Conservation (phyloP, 2,797 vertebrate species). For the Melopsittacus undulatus region DNA sequence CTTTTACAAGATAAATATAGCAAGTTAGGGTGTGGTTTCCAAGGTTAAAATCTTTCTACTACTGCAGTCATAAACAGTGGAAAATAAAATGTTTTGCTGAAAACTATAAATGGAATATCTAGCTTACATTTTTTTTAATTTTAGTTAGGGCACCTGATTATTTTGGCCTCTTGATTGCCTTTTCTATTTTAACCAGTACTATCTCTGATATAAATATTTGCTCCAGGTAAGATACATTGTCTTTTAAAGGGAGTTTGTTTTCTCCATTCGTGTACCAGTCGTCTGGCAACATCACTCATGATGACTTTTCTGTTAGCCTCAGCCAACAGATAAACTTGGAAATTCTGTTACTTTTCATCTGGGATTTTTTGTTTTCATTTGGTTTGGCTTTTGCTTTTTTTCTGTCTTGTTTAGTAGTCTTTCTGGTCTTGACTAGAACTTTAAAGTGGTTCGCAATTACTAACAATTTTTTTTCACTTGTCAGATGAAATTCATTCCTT, state of each 20-base stretch:
- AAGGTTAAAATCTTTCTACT: constrained; percentile 64
- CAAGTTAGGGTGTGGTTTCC: constrained; percentile 75
- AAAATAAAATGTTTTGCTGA: constrained; percentile 60
- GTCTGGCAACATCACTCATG: background rate
- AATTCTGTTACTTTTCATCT: background rate
- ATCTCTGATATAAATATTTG: background rate
- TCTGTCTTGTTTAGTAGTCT: background rate
- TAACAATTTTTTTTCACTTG: background rate
- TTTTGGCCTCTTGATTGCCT: background rate
- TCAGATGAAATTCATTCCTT: background rate
- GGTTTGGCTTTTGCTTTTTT: background rate
- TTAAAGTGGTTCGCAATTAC: background rate
- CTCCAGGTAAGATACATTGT: background rate
- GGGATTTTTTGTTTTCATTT: background rate
- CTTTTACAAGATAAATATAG: constrained; percentile 73
- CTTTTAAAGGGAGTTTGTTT: background rate
- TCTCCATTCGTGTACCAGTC: background rate
- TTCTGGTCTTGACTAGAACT: background rate
- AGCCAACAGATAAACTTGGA: background rate
- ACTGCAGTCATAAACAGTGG: constrained; percentile 58
- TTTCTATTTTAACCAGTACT: background rate
- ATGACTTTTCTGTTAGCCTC: background rate
- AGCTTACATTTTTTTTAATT: background rate
- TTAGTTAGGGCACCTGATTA: background rate
- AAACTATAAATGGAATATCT: background rate